phyloP scores from a whole-genome alignment of 1,140 invertebrate genomes.

The Drosophila pseudoobscura region DNA sequence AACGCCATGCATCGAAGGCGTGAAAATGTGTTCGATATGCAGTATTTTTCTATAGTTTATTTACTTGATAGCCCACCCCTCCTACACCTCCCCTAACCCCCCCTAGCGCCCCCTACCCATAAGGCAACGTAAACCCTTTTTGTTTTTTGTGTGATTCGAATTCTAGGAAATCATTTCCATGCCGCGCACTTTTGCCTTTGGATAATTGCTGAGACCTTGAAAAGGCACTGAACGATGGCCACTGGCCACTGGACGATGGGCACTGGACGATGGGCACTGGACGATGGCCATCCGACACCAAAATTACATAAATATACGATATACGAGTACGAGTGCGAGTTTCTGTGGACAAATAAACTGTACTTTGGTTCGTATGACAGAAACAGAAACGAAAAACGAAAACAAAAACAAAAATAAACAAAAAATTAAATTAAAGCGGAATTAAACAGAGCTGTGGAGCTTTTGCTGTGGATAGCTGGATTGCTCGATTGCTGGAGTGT shows the following conservation, averaged over 20 bases:
- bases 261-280: conserved; percentile 15
- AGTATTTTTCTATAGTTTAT: conserved; percentile 8
- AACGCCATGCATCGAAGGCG: conserved; percentile 33
- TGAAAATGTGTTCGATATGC: conserved; percentile 19
- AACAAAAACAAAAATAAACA: neutral
- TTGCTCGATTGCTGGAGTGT: too few relatives aligned
- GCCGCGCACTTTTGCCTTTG: conserved; percentile 30
- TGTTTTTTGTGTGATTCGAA: too few relatives aligned
- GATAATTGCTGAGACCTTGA: conserved; percentile 51
- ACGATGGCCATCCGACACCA: conserved; percentile 11
- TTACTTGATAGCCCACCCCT: conserved; percentile 1
- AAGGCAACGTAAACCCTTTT: neutral
- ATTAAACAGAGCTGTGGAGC: neutral
- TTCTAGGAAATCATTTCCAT: conserved; percentile 34
- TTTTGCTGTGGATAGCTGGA: too few relatives aligned
- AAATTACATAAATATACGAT: conserved; percentile 43
- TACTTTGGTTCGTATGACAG: conserved; percentile 23
- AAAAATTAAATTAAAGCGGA: conserved; percentile 10
- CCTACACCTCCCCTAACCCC: too few relatives aligned
- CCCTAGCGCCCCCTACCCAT: neutral
- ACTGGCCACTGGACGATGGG: conserved; percentile 2
- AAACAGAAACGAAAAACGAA: neutral
- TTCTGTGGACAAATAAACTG: conserved; percentile 10
- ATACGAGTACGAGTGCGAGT: too few relatives aligned
- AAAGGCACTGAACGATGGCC: neutral